Conservation (phyloP, 2,113 vertebrate species). For the Phylloscopus trochilus region DNA sequence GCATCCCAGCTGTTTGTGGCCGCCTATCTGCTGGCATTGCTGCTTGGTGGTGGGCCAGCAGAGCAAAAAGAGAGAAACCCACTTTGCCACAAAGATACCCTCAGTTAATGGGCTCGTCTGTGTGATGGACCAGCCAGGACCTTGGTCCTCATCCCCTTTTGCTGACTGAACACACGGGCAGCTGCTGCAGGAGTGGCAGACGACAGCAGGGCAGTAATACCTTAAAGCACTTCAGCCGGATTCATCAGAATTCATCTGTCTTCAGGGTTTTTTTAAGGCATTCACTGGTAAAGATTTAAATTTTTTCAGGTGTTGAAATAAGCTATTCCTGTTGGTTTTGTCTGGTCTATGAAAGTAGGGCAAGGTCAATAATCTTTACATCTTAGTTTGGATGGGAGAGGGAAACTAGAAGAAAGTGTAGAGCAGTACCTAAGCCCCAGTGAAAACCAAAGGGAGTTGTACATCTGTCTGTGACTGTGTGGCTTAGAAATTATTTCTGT, state of each 20-base stretch:
- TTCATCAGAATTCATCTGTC: conserved; percentile 55
- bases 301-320: not conserved
- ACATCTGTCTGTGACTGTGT: not conserved
- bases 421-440: not conserved
- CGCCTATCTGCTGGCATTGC: not conserved
- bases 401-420: not conserved
- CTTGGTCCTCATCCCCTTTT: not conserved
- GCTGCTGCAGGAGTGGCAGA: not conserved
- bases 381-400: not conserved
- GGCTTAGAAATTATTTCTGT: not conserved
- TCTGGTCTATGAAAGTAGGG: not conserved
- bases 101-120: not conserved
- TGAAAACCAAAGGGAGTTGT: not conserved
- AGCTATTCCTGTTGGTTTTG: not conserved
- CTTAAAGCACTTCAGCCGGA: conserved; percentile 58
- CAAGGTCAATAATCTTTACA: not conserved
- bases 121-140: not conserved
- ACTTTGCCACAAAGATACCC: not conserved
- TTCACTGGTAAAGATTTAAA: not conserved
- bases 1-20: not conserved
- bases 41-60: not conserved
- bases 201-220: conserved; percentile 57
- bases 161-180: not conserved
- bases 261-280: not conserved
- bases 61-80: not conserved